Conservation (phyloP, 2,797 vertebrate species). For the Rousettus madagascariensis region DNA sequence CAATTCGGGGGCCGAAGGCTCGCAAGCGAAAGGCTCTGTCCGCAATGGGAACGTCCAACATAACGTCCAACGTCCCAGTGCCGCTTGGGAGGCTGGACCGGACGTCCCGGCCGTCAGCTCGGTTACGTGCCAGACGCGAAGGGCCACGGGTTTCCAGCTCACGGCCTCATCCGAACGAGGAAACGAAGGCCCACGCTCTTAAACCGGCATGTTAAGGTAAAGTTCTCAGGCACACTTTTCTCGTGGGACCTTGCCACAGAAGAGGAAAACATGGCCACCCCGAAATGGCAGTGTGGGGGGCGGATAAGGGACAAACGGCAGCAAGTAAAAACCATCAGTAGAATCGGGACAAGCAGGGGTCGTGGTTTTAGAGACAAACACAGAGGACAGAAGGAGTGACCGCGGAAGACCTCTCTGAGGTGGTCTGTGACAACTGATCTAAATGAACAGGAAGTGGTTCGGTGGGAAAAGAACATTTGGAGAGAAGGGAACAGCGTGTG, state of each 20-base stretch:
- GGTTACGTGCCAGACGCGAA: neutral
- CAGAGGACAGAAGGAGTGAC: too few species aligned
- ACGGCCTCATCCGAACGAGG: neutral
- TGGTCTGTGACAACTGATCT: rapidly evolving
- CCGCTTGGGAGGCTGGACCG: neutral
- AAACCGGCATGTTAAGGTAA: neutral
- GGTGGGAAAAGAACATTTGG: neutral
- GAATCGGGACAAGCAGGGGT: rapidly evolving
- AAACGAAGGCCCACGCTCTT: neutral
- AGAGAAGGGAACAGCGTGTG: rapidly evolving
- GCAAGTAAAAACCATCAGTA: rapidly evolving
- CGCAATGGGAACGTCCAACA: neutral
- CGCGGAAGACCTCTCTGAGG: rapidly evolving
- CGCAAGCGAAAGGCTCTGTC: neutral
- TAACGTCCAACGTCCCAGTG: too few species aligned
- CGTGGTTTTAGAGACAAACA: neutral
- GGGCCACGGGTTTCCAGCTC: neutral
- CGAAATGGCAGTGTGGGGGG: too few species aligned
- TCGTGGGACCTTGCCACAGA: neutral
- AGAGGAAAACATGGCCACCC: too few species aligned
- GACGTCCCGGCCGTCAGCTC: neutral
- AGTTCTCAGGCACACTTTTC: neutral
- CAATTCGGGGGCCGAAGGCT: neutral
- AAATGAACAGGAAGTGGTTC: neutral
- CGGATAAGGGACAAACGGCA: too few species aligned